A percentile compares a stretch with the other conserved stretches of the same genome.
Evolutionary conservation across 2,113 vertebrate genomes (phyloP).

Genomic region (Vombatus ursinus): DNA sequence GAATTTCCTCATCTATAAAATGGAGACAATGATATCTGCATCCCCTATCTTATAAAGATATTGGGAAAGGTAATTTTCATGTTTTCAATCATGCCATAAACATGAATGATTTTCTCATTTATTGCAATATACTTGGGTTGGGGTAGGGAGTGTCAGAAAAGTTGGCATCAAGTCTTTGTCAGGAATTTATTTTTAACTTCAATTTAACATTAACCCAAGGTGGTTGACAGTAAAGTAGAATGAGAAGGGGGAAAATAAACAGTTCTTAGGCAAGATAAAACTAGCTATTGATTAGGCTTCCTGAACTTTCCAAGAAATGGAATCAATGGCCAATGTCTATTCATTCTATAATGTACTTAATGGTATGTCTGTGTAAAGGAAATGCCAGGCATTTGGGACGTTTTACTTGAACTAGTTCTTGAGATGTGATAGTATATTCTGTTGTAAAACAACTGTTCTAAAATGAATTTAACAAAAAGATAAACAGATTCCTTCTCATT

Average conservation of each 20-base stretch:
- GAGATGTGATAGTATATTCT: conserved; percentile 1
- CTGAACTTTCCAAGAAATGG: conserved; percentile 13
- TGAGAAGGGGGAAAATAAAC: background rate
- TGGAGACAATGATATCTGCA: background rate
- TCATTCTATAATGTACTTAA: conserved; percentile 38
- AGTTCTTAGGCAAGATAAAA: conserved; percentile 5
- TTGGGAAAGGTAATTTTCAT: background rate
- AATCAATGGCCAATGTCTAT: conserved; percentile 20
- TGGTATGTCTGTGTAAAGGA: background rate
- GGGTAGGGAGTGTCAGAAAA: background rate
- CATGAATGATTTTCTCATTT: background rate
- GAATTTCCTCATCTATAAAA: background rate
- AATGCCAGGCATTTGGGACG: conserved; percentile 41
- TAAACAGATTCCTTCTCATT: background rate
- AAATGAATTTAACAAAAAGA: background rate
- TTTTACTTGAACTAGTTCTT: conserved; percentile 47
- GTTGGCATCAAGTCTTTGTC: conserved; percentile 17
- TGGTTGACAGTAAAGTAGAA: background rate
- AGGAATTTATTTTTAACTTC: conserved; percentile 38
- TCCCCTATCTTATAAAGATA: background rate
- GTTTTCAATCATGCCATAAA: background rate
- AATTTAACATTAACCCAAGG: background rate
- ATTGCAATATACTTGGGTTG: background rate
- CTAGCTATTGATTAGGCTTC: conserved; percentile 19
- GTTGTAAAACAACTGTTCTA: conserved; percentile 4